Evolutionary conservation across 2,113 vertebrate genomes (phyloP).

Genomic region (Aptenodytes forsteri): DNA sequence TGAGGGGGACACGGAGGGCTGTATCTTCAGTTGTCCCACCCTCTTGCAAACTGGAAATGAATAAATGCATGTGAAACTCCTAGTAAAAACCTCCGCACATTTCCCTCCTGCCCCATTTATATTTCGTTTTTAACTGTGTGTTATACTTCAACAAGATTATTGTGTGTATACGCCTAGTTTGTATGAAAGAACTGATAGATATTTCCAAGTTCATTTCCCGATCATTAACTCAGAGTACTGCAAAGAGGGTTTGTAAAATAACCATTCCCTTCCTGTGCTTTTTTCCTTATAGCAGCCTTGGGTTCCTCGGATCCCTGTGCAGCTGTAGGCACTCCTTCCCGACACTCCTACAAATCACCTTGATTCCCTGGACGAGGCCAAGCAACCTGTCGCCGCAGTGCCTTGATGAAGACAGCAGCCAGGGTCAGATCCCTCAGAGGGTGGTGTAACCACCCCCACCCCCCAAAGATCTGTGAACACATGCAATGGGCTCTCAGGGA

Average conservation of each 20-base stretch:
- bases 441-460: too few species aligned
- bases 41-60: neutral
- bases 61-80: accelerated
- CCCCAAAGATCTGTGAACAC: too few species aligned
- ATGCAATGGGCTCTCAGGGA: neutral
- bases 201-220: neutral
- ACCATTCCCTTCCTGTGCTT: neutral
- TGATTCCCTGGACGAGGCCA: neutral
- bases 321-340: neutral
- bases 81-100: neutral
- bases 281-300: accelerated
- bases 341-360: neutral
- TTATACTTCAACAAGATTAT: neutral
- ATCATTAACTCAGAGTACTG: neutral
- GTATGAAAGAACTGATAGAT: neutral
- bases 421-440: neutral
- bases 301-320: neutral
- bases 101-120: neutral
- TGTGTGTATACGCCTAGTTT: neutral
- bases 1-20: accelerated
- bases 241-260: neutral
- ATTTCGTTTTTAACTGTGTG: neutral
- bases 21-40: neutral
- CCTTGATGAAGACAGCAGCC: neutral
- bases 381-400: too few species aligned